Percentiles rank a stretch among this genome's conserved stretches.
These are phyloP conservation scores for Pentamera pediparva DNA, from an alignment of 53 echinoderm and acorn worm species.

Conservation along the genomic window DNA sequence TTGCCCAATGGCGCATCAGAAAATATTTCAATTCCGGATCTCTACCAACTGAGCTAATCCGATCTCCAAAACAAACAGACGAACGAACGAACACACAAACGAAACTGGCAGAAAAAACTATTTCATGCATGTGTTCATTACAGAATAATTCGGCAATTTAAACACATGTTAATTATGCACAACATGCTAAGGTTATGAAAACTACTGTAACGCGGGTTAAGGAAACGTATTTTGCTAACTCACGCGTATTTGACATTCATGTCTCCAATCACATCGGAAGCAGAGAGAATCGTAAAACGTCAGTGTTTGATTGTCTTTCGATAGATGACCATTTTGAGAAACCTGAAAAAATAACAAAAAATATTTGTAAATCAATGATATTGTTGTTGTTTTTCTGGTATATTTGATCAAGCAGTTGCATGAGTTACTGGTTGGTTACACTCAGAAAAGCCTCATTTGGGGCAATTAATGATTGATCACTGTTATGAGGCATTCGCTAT, in stretches of 20 bases:
- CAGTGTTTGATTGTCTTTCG: slow-evolving; percentile 46
- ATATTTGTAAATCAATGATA: background rate
- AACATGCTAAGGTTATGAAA: background rate
- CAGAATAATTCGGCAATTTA: background rate
- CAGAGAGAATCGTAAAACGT: slow-evolving; percentile 83
- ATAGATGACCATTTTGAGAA: slow-evolving; percentile 39
- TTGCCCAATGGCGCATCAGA: background rate
- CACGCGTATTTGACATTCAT: slow-evolving; percentile 31
- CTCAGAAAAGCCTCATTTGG: too few species aligned
- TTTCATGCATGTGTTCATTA: background rate
- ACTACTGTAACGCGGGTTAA: background rate
- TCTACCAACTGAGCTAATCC: too few species aligned
- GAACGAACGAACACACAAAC: too few species aligned
- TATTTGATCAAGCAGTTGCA: background rate
- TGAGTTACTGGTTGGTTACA: background rate
- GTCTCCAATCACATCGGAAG: slow-evolving; percentile 72
- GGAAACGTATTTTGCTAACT: background rate
- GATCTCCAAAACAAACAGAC: too few species aligned
- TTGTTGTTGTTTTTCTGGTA: too few species aligned
- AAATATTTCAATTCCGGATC: background rate
- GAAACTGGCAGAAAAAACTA: background rate
- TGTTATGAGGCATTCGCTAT: too few species aligned
- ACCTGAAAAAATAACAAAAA: slow-evolving; percentile 56
- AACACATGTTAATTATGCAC: background rate
- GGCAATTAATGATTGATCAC: too few species aligned